Evolutionary conservation across 2,888 invertebrate species (phyloP), one percentile per base, ranked within the genome.

Genomic region (Auanema freiburgensis): DNA sequence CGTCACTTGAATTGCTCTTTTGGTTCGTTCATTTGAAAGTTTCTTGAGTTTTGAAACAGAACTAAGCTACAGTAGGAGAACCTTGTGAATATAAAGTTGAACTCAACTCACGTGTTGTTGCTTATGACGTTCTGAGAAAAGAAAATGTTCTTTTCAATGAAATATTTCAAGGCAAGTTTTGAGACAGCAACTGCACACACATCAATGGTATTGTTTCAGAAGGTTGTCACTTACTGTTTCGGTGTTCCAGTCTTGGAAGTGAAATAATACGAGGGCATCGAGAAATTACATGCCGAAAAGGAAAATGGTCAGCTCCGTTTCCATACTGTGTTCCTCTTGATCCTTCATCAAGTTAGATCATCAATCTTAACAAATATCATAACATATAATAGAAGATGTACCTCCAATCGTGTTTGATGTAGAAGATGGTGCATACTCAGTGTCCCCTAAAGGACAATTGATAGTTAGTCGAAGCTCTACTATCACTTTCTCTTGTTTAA

Each of bases 131-230:
- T 11, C 67, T 77, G 23, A 68, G 71, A 41, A 74, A 77, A 24
- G 76, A 74, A 55, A 75, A 60, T 24, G 79, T 81, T 10, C 50
- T 79, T 4, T 81, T 81, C 67, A 81, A 81, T 53, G 78, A 81
- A 59, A 65, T 74, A 50, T 81, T 81, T 54, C 65, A 68, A 33
- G 69, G 77, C 74, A 52, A 43, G 52, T 23, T 33, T 11, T n/a
- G 2, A 16, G 11, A 24, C 40, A 21, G 3, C 12, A n/a, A 33
- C n/a, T n/a, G n/a, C n/a, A 57, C 4, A 23, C 8, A 14, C 23
- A 6, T 6, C 18, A n/a, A 18, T 23, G 11, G 16, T 11, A 53
- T 14, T 23, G 2, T 53, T 51, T 44, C 44, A 71, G 74, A 71
- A 16, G 78, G 76, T 1, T 59, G 78, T 1, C 66, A 65, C 16